These are phyloP conservation scores for Thelaira solivaga DNA, from an alignment of 2,888 invertebrate species.

Conservation along the genomic window DNA sequence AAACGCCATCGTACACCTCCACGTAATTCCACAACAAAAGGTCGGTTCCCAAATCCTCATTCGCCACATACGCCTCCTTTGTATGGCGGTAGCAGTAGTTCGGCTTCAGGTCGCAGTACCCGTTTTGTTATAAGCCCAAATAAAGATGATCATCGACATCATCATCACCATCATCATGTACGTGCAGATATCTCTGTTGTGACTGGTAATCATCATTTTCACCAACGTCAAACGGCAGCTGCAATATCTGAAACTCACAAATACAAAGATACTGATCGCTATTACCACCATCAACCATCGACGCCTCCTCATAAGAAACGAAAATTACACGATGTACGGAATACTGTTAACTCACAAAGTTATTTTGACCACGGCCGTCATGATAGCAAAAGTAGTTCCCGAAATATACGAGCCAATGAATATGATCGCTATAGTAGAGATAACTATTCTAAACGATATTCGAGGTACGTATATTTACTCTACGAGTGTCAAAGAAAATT, in stretches of 20 bases:
- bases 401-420: slow-evolving; percentile 62
- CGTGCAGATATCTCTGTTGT: slow-evolving; percentile 63
- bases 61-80: slow-evolving; percentile 77
- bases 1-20: slow-evolving; percentile 70
- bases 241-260: slow-evolving; percentile 68
- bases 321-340: slow-evolving; percentile 72
- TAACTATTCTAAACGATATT: slow-evolving; percentile 70
- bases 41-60: slow-evolving; percentile 69
- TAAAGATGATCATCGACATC: slow-evolving; percentile 67
- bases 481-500: background rate
- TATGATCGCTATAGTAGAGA: slow-evolving; percentile 74
- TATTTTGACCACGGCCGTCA: slow-evolving; percentile 70
- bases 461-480: slow-evolving; percentile 68
- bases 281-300: slow-evolving; percentile 73
- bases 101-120: slow-evolving; percentile 64
- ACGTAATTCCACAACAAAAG: slow-evolving; percentile 65
- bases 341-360: slow-evolving; percentile 58
- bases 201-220: slow-evolving; percentile 69
- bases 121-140: slow-evolving; percentile 70
- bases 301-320: slow-evolving; percentile 76
- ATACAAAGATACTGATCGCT: slow-evolving; percentile 71
- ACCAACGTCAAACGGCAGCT: slow-evolving; percentile 68
- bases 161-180: slow-evolving; percentile 67
- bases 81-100: slow-evolving; percentile 62
- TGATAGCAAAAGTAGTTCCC: slow-evolving; percentile 64